Evolutionary conservation across 2,113 vertebrate species (phyloP), one percentile per base, ranked within the genome.

Genomic region (Melospiza melodia): DNA sequence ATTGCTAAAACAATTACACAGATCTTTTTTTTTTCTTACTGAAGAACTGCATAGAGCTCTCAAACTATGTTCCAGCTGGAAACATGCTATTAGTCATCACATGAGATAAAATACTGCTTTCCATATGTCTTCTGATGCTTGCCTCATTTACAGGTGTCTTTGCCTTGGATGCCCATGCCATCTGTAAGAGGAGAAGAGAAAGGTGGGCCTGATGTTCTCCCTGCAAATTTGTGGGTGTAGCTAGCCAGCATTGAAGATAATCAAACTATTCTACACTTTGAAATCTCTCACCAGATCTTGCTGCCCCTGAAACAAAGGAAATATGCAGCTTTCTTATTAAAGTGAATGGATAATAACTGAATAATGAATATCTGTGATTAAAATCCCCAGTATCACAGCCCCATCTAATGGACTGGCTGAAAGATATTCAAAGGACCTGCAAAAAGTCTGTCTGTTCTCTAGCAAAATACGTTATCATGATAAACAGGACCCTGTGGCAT

Each of bases 361-460:
- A 67, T 88, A 96, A 94, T 86, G 16, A 76, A 52, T 71, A 85
- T n/a, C 19, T 20, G 63, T 74, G 33, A 88, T 84, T 93, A 91
- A 90, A 91, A 96, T 96, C 72, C 72, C 63, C 84, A 88, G 95
- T 93, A 92, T 97, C 90, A 95, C 94, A 97, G 96, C 96, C 90
- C 95, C 96, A 96, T 94, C 96, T 97, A 96, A 90, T 96, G 96
- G 96, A 86, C 91, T 90, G 87, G 90, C 51, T 93, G 87, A 91
- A 97, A 94, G 94, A 69, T 79, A 89, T 76, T 82, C 54, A 48
- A 66, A 93, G 49, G 55, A 86, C 30, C 43, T 55, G 37, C 49
- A 46, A 69, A 73, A 54, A 62, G 16, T 23, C 41, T 81, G 19
- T 79, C 41, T 77, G 31, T 72, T 88, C 55, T 93, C 18, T 30